Conservation (phyloP, 2,888 invertebrate species). For the Galerucella pusilla region DNA sequence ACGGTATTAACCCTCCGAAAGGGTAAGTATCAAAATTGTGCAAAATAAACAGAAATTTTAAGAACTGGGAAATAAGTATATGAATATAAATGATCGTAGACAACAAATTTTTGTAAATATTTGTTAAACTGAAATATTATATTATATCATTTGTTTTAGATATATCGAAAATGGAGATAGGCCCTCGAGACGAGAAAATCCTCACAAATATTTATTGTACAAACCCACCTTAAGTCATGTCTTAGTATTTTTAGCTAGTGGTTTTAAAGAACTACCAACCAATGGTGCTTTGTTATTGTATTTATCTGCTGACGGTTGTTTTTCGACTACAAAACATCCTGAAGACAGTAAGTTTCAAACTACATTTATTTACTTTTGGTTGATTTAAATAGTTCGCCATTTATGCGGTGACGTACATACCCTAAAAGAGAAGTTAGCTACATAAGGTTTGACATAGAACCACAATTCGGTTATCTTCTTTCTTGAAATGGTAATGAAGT, state of each 20-base stretch:
- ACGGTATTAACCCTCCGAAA: conserved; percentile 63
- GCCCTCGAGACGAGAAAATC: conserved; percentile 83
- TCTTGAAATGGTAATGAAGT: too few species aligned
- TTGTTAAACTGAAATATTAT: too few species aligned
- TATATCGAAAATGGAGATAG: conserved; percentile 77
- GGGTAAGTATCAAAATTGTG: conserved; percentile 51
- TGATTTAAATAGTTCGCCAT: too few species aligned
- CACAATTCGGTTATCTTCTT: too few species aligned
- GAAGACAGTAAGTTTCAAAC: conserved; percentile 82
- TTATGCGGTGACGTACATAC: too few species aligned
- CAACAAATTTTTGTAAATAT: too few species aligned
- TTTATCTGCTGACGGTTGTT: conserved; percentile 92
- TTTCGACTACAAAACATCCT: conserved; percentile 84
- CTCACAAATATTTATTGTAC: conserved; percentile 96
- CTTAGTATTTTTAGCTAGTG: conserved; percentile 90
- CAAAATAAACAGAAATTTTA: too few species aligned
- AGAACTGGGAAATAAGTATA: too few species aligned
- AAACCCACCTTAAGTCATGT: conserved; percentile 95
- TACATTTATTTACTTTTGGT: background rate
- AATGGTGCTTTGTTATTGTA: conserved; percentile 92
- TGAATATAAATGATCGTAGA: too few species aligned
- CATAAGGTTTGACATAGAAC: too few species aligned
- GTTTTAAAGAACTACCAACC: conserved; percentile 92
- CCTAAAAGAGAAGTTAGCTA: too few species aligned
- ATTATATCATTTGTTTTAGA: conserved; percentile 47